A percentile compares a stretch with the other conserved stretches of the same genome.
Evolutionary conservation across 2,888 invertebrate species (phyloP).

Genomic region (Cheilosia grossa): DNA sequence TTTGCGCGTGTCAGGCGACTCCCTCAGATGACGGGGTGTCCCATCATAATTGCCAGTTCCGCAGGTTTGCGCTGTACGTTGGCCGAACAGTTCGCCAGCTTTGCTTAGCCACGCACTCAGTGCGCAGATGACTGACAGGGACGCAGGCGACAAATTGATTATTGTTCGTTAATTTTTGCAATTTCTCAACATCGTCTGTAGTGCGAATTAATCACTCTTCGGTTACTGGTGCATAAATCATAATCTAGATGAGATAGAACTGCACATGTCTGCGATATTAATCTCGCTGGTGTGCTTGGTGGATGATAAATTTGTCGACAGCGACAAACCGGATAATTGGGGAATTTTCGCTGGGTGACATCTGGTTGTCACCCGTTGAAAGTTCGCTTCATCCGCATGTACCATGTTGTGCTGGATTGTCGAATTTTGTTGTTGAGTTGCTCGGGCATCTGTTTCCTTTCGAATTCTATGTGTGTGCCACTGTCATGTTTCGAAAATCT

Average conservation of each 20-base stretch:
- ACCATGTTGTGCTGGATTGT: constrained; percentile 10
- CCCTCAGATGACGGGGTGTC: constrained; percentile 31
- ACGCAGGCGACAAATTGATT: constrained; percentile 50
- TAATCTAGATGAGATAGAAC: constrained; percentile 12
- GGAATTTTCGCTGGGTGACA: constrained; percentile 64
- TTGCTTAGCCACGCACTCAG: constrained; percentile 4
- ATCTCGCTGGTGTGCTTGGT: constrained; percentile 25
- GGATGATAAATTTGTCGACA: constrained; percentile 52
- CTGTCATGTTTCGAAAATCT: constrained; percentile 65
- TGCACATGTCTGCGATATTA: constrained; percentile 56
- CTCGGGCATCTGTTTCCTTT: constrained; percentile 35
- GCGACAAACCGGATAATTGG: constrained; percentile 65
- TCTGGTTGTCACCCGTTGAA: constrained; percentile 71
- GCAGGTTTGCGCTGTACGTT: constrained; percentile 10
- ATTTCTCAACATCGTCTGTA: constrained; percentile 30
- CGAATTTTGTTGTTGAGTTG: constrained; percentile 13
- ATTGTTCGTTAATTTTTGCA: constrained; percentile 60
- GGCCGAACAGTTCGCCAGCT: neutral
- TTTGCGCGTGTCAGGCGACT: constrained; percentile 28
- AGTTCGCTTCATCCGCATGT: constrained; percentile 36
- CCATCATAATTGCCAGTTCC: constrained; percentile 28
- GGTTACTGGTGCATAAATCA: constrained; percentile 56
- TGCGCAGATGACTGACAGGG: constrained; percentile 47
- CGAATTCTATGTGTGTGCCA: constrained; percentile 50
- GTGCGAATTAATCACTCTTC: constrained; percentile 39